Evolutionary conservation across 1,140 invertebrate species (phyloP).

Genomic region (Saccostrea glomerata): DNA sequence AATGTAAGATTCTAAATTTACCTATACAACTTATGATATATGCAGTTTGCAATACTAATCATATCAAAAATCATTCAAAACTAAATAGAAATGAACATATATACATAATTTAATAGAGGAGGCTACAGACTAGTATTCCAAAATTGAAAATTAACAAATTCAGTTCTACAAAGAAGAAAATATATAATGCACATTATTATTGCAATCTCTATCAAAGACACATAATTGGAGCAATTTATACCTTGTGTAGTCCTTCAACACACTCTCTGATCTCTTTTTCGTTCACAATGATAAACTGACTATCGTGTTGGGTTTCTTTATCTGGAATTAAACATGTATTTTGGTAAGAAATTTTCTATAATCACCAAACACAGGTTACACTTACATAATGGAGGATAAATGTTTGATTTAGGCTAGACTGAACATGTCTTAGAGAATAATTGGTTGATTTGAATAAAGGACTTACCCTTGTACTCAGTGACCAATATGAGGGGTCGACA

Average conservation of each 20-base stretch:
- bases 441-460: too few relatives aligned
- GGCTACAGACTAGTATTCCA: neutral
- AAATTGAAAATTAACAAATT: too few relatives aligned
- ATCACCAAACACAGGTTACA: neutral
- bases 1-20: too few relatives aligned
- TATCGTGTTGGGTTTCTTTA: neutral
- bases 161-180: too few relatives aligned
- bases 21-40: too few relatives aligned
- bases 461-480: constrained; percentile 48
- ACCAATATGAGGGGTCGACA: constrained; percentile 56
- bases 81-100: neutral
- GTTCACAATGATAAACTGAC: constrained; percentile 48
- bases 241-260: constrained; percentile 65
- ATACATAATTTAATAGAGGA: too few relatives aligned
- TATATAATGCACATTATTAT: neutral
- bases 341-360: neutral
- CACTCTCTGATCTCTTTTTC: constrained; percentile 59
- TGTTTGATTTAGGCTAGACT: too few relatives aligned
- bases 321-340: neutral
- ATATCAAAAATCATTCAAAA: neutral
- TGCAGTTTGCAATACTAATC: neutral
- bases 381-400: neutral
- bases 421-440: neutral
- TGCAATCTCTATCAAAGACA: neutral
- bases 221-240: constrained; percentile 36